Base-by-base conservation (phyloP, 37 sponge, comb jelly and placozoan genomes). In the Ianthella basta region DNA sequence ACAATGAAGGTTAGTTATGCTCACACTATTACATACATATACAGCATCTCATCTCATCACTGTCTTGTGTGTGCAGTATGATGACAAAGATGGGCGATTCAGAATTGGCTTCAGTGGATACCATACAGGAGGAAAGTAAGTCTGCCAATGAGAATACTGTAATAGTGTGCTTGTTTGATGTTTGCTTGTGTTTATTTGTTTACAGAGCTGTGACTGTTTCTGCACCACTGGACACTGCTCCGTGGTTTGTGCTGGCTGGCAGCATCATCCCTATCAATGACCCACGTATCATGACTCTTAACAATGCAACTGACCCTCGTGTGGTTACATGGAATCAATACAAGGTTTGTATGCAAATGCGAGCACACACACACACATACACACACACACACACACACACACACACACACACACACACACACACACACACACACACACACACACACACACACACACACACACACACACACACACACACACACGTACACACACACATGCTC, bases 91-190 rank as follows among this genome's bases (percentile, higher is more conserved):
- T 84, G 89, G 89, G 0, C 25, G 89, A 56, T 84, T 79, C 56
- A 78, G 89, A 80, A 89, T 89, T 84, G 89, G 89, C 39, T 84
- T 84, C 41, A 59, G 70, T 56, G 59, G 50, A 33, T 89, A 84
- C 59, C 56, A 78, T 37, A 37, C 23, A 14, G 89, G 89, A 74
- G 80, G 81, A 40, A 33, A 69, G 89, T 89, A 56, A 33, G 89
- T 88, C 24, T 53, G 13, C 36, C 1, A 12, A 30, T 27, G 10
- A 61, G 4, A 5, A 5, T 4, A 61, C 3, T 61, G 50, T 44
- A 8, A 44, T 10, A 10, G 50, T 44, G 50, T 44, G 8, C 63
- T 25, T 2, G 4, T 61, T 61, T 61, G 16, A 56, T 56, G 35
- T 72, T 72, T 32, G 5, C 15, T 67, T 15, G 38, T 72, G 27